Percentiles rank a stretch among this genome's conserved stretches.
Evolutionary conservation across 2,797 vertebrate genomes (phyloP).

Genomic region (Chlorospingus flavigularis): DNA sequence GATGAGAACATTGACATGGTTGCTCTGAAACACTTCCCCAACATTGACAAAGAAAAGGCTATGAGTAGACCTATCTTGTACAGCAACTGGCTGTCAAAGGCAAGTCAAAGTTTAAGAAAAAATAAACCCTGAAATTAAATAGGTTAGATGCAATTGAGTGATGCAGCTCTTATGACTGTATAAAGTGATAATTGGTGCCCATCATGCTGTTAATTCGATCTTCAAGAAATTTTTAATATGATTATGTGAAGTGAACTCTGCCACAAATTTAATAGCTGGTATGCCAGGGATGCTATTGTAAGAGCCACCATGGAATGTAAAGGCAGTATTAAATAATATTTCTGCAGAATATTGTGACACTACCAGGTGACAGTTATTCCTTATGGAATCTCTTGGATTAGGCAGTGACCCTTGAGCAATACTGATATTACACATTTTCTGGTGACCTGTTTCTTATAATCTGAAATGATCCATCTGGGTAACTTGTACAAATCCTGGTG

Average conservation of each 20-base stretch:
- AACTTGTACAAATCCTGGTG: neutral
- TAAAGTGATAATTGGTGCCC: accelerated
- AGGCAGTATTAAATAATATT: neutral
- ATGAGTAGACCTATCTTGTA: conserved; percentile 95
- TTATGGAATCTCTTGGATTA: neutral
- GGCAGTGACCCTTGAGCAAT: neutral
- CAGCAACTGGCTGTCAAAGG: conserved; percentile 99
- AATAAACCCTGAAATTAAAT: neutral
- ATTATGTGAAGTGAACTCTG: neutral
- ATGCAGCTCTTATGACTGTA: neutral
- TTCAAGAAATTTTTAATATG: neutral
- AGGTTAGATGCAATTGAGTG: neutral
- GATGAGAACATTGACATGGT: conserved; percentile 97
- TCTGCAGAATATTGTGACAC: neutral
- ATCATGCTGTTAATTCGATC: neutral
- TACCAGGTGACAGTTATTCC: neutral
- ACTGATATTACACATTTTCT: neutral
- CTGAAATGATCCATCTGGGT: neutral
- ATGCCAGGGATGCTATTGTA: neutral
- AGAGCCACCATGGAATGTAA: neutral
- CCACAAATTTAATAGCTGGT: neutral
- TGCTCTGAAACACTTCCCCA: conserved; percentile 97
- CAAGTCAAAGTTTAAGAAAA: neutral
- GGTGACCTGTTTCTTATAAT: neutral
- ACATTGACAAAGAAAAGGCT: conserved; percentile 93